Percentiles rank a stretch among this genome's conserved stretches.
These are phyloP conservation scores for Dicrurus megarhynchus DNA, from an alignment of 2,113 vertebrate species.

Conservation along the genomic window DNA sequence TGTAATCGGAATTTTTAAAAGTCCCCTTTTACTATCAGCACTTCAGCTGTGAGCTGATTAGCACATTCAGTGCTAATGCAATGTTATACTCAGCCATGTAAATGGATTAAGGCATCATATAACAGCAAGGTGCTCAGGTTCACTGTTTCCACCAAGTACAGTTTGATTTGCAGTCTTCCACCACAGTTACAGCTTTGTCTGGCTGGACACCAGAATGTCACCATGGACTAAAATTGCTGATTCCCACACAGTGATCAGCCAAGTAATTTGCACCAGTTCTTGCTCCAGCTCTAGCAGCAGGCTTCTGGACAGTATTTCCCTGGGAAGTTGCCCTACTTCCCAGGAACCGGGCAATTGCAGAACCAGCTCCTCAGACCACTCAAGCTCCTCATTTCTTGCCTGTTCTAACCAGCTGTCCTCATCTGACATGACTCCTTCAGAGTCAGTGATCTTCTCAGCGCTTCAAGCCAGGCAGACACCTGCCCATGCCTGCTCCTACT, in stretches of 20 bases:
- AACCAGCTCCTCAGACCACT: background rate
- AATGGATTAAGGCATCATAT: background rate
- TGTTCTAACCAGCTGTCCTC: background rate
- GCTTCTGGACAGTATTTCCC: background rate
- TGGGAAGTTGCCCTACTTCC: background rate
- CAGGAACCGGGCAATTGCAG: background rate
- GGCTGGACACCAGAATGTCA: rapidly evolving
- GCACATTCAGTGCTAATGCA: background rate
- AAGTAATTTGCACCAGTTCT: background rate
- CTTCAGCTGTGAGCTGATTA: background rate
- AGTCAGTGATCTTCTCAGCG: background rate
- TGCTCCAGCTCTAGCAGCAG: background rate
- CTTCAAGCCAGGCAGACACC: background rate
- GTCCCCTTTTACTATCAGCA: background rate
- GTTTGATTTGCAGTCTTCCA: background rate
- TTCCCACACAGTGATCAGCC: background rate
- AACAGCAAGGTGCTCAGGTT: background rate
- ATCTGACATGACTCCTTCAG: background rate
- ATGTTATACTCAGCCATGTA: background rate
- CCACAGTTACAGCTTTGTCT: background rate
- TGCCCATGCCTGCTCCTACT: background rate
- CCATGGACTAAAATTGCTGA: background rate
- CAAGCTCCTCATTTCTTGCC: background rate
- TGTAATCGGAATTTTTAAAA: background rate
- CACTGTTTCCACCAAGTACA: background rate